These are phyloP conservation scores for Tychaedon coryphoeus DNA, from an alignment of 2,113 vertebrate genomes.

Conservation along the genomic window DNA sequence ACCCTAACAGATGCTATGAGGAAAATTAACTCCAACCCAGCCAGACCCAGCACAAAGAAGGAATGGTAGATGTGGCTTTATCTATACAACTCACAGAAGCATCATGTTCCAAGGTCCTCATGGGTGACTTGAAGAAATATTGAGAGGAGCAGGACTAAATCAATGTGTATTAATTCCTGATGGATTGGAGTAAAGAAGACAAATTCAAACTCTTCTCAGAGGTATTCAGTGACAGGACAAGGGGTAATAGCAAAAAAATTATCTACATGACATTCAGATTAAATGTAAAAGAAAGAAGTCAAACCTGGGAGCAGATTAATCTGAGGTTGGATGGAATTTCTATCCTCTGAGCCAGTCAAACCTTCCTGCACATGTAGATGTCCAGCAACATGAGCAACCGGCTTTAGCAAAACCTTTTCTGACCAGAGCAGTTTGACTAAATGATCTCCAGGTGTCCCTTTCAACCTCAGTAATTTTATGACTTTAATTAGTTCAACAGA, in stretches of 20 bases:
- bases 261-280: neutral
- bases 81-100: neutral
- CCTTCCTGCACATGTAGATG: neutral
- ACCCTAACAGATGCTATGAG: neutral
- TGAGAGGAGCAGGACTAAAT: fast-evolving
- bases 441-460: neutral
- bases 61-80: neutral
- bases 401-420: neutral
- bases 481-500: neutral
- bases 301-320: neutral
- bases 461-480: neutral
- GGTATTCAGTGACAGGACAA: neutral
- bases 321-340: neutral
- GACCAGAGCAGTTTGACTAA: neutral
- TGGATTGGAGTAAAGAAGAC: neutral
- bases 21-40: neutral
- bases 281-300: neutral
- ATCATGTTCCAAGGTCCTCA: neutral
- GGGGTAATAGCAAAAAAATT: neutral
- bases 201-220: neutral
- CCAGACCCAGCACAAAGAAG: neutral
- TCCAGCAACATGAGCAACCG: neutral
- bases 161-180: neutral
- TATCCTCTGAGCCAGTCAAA: neutral
- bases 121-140: neutral